Evolutionary conservation across 1,140 invertebrate species (phyloP).

Genomic region (Zaprionus kolodkinae): DNA sequence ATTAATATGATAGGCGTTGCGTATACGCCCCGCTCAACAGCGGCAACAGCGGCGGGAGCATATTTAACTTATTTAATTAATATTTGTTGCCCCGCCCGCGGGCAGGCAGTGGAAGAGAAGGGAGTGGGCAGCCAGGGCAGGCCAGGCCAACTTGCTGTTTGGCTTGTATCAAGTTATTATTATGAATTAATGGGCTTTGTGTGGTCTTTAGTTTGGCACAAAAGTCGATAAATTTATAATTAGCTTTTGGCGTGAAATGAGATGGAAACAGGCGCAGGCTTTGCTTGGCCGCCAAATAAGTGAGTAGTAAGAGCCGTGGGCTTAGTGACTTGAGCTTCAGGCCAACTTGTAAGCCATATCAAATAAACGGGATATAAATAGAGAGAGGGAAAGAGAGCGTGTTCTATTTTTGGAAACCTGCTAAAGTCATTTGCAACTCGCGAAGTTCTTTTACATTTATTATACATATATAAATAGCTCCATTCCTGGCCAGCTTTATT

Average conservation of each 20-base stretch:
- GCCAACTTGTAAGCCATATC: background rate
- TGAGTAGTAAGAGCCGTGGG: background rate
- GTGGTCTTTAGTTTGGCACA: slow-evolving; percentile 63
- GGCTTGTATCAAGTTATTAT: slow-evolving; percentile 66
- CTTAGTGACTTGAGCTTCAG: background rate
- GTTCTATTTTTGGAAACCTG: background rate
- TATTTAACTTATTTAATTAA: slow-evolving; percentile 57
- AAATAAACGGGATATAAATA: background rate
- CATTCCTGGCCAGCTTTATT: slow-evolving; percentile 63
- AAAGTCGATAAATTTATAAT: slow-evolving; percentile 72
- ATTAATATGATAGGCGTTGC: slow-evolving; percentile 48
- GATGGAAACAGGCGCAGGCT: slow-evolving; percentile 30
- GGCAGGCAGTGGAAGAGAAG: background rate
- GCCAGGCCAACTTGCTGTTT: slow-evolving; percentile 19
- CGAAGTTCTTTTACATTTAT: no score
- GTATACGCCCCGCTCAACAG: slow-evolving; percentile 33
- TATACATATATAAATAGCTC: background rate
- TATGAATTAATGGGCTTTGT: slow-evolving; percentile 68
- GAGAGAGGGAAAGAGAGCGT: background rate
- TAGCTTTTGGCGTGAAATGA: slow-evolving; percentile 60
- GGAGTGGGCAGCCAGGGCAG: background rate
- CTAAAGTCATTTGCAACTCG: background rate
- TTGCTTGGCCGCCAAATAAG: slow-evolving; percentile 21
- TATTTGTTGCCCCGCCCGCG: slow-evolving; percentile 38
- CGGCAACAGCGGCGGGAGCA: slow-evolving; percentile 22